Base-by-base conservation (phyloP, 2,888 invertebrate genomes). In the Pegoplata infirma region DNA sequence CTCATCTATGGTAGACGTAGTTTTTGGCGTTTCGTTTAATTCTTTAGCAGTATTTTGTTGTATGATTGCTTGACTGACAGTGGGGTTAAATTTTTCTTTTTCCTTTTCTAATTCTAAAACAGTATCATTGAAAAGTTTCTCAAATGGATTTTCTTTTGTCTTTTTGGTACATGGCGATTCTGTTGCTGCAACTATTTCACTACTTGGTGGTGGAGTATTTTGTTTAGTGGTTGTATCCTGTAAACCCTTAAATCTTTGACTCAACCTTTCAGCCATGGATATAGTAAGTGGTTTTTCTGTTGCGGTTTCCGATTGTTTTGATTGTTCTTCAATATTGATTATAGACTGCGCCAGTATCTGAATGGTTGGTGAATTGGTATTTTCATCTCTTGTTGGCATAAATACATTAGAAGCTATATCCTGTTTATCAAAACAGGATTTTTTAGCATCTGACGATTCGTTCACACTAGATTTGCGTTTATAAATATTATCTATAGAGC, bases 181-280 rank as follows among this genome's bases (percentile, higher is more conserved):
- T 7, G 32, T 32, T 10, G 32, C 5, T 32, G 32, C 12, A 10
- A 10, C 10, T 7, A 1, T 5, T n/a, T n/a, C n/a, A n/a, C n/a
- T n/a, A n/a, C n/a, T n/a, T 10, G 5, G n/a, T 5, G 53, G 58
- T 17, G 16, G n/a, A 7, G 23, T 8, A 12, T 25, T 19, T 23
- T 21, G 25, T 46, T 44, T 7, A 32, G 3, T 25, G n/a, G 59
- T 16, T 10, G 59, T 58, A n/a, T 77, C 81, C 63, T 83, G 72
- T 3, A 83, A 78, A 51, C 75, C 81, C 81, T 84, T 84, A 77
- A 87, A 82, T 32, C 85, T 81, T 79, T 86, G 85, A 67, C 82
- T 83, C 44, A 84, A 80, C 73, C 82, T 81, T 69, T 86, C 84
- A 25, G 85, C 85, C 23, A 87, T 84, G 2, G 85, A 84, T 66